Percentiles rank a stretch among this genome's conserved stretches.
phyloP scores from a whole-genome alignment of 2,888 invertebrate genomes.

The Conomelus anceps region DNA sequence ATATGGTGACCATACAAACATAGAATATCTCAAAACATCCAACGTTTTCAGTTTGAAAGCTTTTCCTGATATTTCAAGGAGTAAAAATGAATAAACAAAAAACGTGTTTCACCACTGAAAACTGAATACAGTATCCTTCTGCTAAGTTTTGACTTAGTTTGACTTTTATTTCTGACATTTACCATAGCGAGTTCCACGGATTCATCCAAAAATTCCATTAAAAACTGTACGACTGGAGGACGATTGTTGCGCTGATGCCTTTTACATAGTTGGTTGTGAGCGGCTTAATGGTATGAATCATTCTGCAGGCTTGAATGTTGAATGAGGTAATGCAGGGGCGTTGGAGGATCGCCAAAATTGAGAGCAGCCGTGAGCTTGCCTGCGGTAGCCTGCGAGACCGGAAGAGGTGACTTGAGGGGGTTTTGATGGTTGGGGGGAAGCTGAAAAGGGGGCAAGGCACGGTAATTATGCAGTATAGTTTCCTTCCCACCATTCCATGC shows the following conservation, averaged over 20 bases:
- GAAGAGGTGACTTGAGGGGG: not conserved
- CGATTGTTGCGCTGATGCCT: not conserved
- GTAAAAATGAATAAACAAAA: too few species aligned
- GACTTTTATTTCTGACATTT: not conserved
- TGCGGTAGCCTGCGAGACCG: not conserved
- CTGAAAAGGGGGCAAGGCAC: not conserved
- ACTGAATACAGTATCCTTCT: too few species aligned
- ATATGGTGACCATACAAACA: too few species aligned
- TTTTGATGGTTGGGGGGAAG: not conserved
- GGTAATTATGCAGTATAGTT: constrained; percentile 13
- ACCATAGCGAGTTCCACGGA: not conserved
- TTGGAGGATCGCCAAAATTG: constrained; percentile 7
- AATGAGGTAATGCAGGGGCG: not conserved
- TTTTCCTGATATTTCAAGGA: too few species aligned
- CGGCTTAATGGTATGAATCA: not conserved
- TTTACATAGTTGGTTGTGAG: not conserved
- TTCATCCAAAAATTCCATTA: not conserved
- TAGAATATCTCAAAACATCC: too few species aligned
- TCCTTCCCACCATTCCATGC: not conserved
- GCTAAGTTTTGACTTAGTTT: too few species aligned
- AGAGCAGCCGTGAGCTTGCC: not conserved
- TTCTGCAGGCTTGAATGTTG: not conserved
- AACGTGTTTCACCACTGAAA: too few species aligned
- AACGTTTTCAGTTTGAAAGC: too few species aligned
- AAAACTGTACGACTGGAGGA: not conserved